Base-by-base conservation (phyloP, 92 coral and sea anemone species). In the Paragorgia papillata region DNA sequence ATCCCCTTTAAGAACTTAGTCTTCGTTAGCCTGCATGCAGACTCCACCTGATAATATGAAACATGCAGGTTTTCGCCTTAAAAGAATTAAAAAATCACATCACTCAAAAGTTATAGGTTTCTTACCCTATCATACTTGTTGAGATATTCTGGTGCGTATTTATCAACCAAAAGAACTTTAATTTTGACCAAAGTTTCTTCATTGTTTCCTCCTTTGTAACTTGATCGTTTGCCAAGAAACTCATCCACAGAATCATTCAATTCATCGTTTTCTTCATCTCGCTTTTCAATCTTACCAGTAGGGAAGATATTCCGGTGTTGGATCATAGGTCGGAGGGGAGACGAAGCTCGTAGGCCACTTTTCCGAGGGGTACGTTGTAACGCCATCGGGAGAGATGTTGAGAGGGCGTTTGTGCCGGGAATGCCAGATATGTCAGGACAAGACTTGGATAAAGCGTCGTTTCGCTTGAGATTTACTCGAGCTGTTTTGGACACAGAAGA, bases 351-450 rank as follows among this genome's bases (percentile, higher is more conserved):
- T 43, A 85, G 78, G 15, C 88, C 79, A 10, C 78, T 40, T 25
- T 82, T 80, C 68, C 79, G 85, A 30, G 91, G 96, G 41, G 91
- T 73, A 13, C 70, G 68, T 37, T 86, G 88, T 53, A 91, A 89
- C 61, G 75, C 85, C 20, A 84, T 81, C 0, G 98, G 98, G 0
- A 94, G 88, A 7, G 98, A 94, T 10, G 95, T 86, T 2, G 98
- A 94, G 31, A 88, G 85, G 48, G 71, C 83, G 4, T 88, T 74
- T 67, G 56, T 85, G 2, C 83, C 64, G 0, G 95, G 93, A 71
- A 86, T 86, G 37, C 90, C 90, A 9, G 99, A 91, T 13, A 95
- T 93, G 40, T 89, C 86, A 14, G 99, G 99, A 66, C 99, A 95
- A 18, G 99, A 95, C 3, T 91, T 75, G 35, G 99, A 95, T 24